Conservation (phyloP, 2,113 vertebrate species). For the Tupaia tana region DNA sequence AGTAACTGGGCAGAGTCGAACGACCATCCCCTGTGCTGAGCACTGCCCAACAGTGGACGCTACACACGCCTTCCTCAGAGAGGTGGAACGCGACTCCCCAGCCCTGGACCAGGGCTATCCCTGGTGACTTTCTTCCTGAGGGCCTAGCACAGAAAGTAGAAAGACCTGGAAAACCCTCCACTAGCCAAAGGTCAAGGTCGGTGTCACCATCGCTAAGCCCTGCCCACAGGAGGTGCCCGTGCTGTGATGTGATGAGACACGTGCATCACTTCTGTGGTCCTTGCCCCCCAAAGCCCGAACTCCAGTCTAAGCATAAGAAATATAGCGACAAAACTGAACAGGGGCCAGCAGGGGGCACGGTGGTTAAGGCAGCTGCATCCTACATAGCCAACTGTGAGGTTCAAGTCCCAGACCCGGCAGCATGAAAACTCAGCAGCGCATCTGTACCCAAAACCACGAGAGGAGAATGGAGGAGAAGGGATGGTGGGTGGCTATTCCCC, state of each 20-base stretch:
- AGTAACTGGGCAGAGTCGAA: not conserved
- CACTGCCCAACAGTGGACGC: not conserved
- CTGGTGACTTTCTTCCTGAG: not conserved
- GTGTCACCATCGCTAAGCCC: accelerated
- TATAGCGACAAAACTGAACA: not conserved
- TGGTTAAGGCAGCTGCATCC: no score
- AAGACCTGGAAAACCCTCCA: not conserved
- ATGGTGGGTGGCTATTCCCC: no score
- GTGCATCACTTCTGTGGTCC: not conserved
- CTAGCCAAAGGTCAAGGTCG: not conserved
- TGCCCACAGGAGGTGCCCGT: accelerated
- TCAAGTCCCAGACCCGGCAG: no score
- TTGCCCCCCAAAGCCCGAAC: not conserved
- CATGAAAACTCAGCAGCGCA: no score
- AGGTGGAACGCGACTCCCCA: not conserved
- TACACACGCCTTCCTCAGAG: not conserved
- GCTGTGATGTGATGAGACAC: no score
- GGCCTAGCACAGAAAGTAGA: not conserved
- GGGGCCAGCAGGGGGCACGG: no score
- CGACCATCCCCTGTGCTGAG: not conserved
- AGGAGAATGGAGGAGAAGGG: no score
- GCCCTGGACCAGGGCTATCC: not conserved
- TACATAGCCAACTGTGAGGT: no score
- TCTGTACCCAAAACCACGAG: no score
- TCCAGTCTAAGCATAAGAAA: not conserved